Evolutionary conservation across 2,797 vertebrate genomes (phyloP), one percentile per base, ranked within the genome.

Genomic region (Molossus alvarezi): DNA sequence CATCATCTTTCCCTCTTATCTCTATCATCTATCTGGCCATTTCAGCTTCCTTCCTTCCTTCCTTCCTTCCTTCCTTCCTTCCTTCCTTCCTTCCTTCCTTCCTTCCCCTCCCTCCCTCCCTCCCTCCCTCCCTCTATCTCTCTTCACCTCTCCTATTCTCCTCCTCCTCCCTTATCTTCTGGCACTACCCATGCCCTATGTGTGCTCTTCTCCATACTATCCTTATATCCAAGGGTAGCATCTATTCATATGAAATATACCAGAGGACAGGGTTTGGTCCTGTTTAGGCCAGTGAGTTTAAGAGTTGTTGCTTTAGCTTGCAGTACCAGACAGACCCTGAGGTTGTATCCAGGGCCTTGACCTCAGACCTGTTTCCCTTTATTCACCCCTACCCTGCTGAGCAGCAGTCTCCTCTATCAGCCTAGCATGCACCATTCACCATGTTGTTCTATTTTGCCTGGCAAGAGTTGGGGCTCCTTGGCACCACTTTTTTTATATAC

Each of bases 391-490:
- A 25, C 10, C 23, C 37, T 83, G 25, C 72, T 91, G 60, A 93
- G 33, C 5, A 83, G 80, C 67, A 58, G 37, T 91, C 45, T 92
- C n/a, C 57, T 83, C 67, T 90, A 37, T 87, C 65, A 93, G 41
- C 21, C 18, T 90, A 87, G 48, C 23, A 64, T 51, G 4, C 53
- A 10, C 27, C 58, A 25, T 82, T 84, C 13, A 45, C 20, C 53
- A 75, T 1, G 2, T 58, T 51, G 15, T 96, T 89, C 90, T 79
- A 11, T 96, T 65, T 80, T 67, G 27, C 48, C 37, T 96, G 53
- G 55, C 18, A 60, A 14, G n/a, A 69, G 20, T 77, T 73, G n/a
- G 25, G 57, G 20, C 27, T 89, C n/a, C 48, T 69, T 91, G 67
- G 4, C 8, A 64, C 29, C 14, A 51, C 15, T 84, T 79, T 93